Conservation (phyloP, 2,113 vertebrate genomes). For the Tringa solitaria region DNA sequence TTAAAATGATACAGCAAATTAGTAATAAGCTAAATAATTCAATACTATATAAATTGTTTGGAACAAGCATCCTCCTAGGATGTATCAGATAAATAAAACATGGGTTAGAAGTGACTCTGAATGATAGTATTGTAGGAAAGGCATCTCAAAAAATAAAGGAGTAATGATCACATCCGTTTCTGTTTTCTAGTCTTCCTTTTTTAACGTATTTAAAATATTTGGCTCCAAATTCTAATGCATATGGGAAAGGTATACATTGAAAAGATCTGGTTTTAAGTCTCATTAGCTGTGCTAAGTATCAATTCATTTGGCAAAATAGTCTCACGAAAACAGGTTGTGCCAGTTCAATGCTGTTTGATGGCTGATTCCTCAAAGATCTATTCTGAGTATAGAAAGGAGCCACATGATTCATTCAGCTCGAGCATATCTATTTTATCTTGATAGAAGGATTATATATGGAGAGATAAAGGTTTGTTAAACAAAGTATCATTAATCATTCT, state of each 20-base stretch:
- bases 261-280: not conserved
- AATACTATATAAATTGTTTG: not conserved
- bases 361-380: slow-evolving; percentile 53
- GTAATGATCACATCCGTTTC: not conserved
- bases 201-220: not conserved
- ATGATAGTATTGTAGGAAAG: slow-evolving; percentile 30
- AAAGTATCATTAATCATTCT: slow-evolving; percentile 74
- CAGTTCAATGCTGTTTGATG: slow-evolving; percentile 17
- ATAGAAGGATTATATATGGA: slow-evolving; percentile 38
- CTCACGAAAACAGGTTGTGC: slow-evolving; percentile 27
- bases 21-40: slow-evolving; percentile 52
- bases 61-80: not conserved
- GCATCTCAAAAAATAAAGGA: not conserved
- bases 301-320: slow-evolving; percentile 39
- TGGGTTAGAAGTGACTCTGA: slow-evolving; percentile 27
- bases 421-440: slow-evolving; percentile 54
- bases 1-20: slow-evolving; percentile 31
- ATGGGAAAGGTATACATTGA: not conserved
- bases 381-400: slow-evolving; percentile 38
- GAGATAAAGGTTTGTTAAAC: slow-evolving; percentile 68
- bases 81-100: slow-evolving; percentile 44
- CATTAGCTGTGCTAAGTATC: slow-evolving; percentile 5
- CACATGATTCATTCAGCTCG: slow-evolving; percentile 54
- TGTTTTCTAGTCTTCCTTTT: not conserved
- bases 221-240: not conserved